These are phyloP conservation scores for Saxicola maurus DNA, from an alignment of 2,797 vertebrate species.

Conservation along the genomic window DNA sequence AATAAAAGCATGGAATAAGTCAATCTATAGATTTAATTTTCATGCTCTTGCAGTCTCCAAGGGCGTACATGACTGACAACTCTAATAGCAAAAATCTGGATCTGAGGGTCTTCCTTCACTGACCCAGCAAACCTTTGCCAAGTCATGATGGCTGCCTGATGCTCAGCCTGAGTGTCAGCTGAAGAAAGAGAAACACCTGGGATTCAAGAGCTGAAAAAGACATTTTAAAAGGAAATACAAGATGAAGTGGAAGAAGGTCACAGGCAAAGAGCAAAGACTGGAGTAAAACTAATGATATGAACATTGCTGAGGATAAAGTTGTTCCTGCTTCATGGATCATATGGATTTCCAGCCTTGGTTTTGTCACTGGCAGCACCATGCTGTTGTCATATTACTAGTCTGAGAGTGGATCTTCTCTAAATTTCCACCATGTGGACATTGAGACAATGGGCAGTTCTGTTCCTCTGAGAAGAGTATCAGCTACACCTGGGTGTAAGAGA, in stretches of 20 bases:
- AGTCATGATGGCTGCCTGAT: conserved; percentile 39
- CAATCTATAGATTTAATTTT: conserved; percentile 9
- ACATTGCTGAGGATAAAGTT: background rate
- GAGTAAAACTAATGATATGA: background rate
- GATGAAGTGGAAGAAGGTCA: background rate
- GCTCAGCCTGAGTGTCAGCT: conserved; percentile 9
- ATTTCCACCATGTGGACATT: background rate
- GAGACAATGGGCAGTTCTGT: background rate
- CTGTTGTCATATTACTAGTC: background rate
- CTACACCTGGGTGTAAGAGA: background rate
- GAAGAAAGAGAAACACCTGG: conserved; percentile 58
- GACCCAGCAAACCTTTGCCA: conserved; percentile 35
- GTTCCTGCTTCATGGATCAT: background rate
- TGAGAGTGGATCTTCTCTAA: background rate
- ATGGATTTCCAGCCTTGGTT: background rate
- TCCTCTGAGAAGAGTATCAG: background rate
- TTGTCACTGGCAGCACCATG: background rate
- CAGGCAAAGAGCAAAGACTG: background rate
- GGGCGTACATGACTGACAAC: conserved; percentile 14
- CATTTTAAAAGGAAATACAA: background rate
- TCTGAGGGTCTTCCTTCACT: background rate
- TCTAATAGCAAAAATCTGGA: conserved; percentile 48
- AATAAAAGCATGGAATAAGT: background rate
- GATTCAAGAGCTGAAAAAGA: conserved; percentile 14
- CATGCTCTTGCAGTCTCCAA: background rate